Percentiles rank a stretch among this genome's conserved stretches.
Conservation (phyloP, 2,888 invertebrate species). For the Chirona hameri region DNA sequence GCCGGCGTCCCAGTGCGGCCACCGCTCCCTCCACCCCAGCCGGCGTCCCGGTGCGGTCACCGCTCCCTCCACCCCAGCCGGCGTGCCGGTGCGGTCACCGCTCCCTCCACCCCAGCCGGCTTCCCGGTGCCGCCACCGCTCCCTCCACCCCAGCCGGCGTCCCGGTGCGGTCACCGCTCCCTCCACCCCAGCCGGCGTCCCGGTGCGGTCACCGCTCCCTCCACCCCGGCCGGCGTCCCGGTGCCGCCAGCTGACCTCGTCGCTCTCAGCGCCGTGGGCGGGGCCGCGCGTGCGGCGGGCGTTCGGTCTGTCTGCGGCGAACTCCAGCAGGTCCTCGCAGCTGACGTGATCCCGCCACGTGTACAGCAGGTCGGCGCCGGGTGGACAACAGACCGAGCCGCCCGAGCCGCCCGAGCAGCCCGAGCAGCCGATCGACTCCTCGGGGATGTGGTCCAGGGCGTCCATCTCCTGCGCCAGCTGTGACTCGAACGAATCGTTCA, state of each 20-base stretch:
- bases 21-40: too few relatives aligned
- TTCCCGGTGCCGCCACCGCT: not conserved
- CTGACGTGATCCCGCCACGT: conserved; percentile 74
- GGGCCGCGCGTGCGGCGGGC: conserved; percentile 62
- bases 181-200: not conserved
- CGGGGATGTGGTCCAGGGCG: conserved; percentile 57
- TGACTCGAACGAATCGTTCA: conserved; percentile 55
- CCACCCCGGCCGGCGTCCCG: too few relatives aligned
- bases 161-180: not conserved
- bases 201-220: too few relatives aligned
- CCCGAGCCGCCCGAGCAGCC: too few relatives aligned
- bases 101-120: too few relatives aligned
- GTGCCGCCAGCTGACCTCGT: conserved; percentile 62
- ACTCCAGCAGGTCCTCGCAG: conserved; percentile 85
- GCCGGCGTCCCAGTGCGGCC: too few relatives aligned
- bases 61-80: too few relatives aligned
- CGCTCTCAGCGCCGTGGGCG: conserved; percentile 73
- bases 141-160: not conserved
- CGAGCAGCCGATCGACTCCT: conserved; percentile 46
- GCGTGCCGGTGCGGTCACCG: too few relatives aligned
- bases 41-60: too few relatives aligned
- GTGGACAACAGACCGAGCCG: not conserved
- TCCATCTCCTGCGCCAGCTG: conserved; percentile 60
- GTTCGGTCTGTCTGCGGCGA: conserved; percentile 75
- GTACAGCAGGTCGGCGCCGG: conserved; percentile 42